Evolutionary conservation across 2,797 vertebrate genomes (phyloP).

Genomic region (Chrysocyon brachyurus): DNA sequence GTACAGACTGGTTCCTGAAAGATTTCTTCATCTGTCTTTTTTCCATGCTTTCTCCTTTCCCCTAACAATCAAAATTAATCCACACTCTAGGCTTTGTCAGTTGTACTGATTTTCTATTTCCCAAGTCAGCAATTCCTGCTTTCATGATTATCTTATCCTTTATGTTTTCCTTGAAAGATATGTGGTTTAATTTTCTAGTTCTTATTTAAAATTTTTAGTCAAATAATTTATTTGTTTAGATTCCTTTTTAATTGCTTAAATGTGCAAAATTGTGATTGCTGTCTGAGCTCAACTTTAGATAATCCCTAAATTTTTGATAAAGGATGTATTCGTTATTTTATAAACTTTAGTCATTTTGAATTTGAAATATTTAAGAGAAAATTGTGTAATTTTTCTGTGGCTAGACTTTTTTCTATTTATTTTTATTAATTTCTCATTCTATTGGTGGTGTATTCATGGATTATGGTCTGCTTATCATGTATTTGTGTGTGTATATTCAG

Average conservation of each 20-base stretch:
- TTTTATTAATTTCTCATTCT: neutral
- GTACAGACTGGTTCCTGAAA: neutral
- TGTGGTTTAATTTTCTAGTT: neutral
- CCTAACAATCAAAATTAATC: neutral
- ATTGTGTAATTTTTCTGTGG: neutral
- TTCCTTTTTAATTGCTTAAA: neutral
- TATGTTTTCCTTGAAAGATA: neutral
- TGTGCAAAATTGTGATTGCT: neutral
- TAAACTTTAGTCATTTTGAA: neutral
- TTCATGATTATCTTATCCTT: neutral
- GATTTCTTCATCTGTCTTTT: neutral
- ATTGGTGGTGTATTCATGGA: neutral
- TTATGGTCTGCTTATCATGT: neutral
- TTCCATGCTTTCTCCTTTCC: neutral
- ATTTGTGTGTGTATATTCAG: neutral
- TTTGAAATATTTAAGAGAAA: conserved; percentile 26
- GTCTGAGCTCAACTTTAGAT: neutral
- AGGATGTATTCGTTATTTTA: neutral
- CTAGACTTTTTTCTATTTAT: neutral
- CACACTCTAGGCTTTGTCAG: neutral
- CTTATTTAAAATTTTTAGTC: neutral
- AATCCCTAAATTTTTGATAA: neutral
- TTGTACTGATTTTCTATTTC: conserved; percentile 28
- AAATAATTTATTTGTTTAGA: neutral
- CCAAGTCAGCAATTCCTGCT: neutral